phyloP scores from a whole-genome alignment of 2,113 vertebrate genomes.

The Gopherus flavomarginatus region DNA sequence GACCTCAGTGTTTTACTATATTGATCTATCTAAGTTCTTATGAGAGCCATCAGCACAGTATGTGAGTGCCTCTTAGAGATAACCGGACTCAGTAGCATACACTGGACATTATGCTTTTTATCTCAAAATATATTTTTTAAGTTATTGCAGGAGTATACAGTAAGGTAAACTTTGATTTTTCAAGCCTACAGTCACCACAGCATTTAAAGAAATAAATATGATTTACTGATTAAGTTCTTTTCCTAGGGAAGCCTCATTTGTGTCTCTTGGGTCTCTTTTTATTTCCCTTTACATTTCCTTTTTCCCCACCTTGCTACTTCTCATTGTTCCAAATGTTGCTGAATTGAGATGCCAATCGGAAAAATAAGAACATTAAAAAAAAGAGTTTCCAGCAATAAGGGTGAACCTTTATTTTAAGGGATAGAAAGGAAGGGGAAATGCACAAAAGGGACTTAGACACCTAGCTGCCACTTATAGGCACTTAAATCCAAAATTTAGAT shows the following conservation, averaged over 20 bases:
- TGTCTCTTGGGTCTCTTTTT: not conserved
- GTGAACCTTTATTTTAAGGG: no score
- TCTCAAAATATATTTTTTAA: no score
- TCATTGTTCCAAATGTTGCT: not conserved
- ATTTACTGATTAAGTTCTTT: not conserved
- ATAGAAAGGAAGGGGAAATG: no score
- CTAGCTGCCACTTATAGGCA: no score
- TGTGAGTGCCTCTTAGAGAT: rapidly evolving
- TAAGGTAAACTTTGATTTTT: not conserved
- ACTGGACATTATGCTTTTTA: not conserved
- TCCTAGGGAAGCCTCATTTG: not conserved
- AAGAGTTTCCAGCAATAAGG: not conserved
- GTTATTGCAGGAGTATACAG: not conserved
- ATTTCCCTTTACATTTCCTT: not conserved
- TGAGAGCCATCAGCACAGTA: not conserved
- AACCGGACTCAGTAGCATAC: not conserved
- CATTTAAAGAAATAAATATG: not conserved
- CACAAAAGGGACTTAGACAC: no score
- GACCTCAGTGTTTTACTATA: not conserved
- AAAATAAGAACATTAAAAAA: rapidly evolving
- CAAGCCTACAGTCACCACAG: not conserved
- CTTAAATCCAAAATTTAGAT: no score
- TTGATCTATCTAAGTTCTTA: not conserved
- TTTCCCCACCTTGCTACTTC: not conserved
- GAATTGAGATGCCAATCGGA: not conserved